Percentiles rank a stretch among this genome's conserved stretches.
Evolutionary conservation across 2,888 invertebrate genomes (phyloP).

Genomic region (Luffia ferchaultella): DNA sequence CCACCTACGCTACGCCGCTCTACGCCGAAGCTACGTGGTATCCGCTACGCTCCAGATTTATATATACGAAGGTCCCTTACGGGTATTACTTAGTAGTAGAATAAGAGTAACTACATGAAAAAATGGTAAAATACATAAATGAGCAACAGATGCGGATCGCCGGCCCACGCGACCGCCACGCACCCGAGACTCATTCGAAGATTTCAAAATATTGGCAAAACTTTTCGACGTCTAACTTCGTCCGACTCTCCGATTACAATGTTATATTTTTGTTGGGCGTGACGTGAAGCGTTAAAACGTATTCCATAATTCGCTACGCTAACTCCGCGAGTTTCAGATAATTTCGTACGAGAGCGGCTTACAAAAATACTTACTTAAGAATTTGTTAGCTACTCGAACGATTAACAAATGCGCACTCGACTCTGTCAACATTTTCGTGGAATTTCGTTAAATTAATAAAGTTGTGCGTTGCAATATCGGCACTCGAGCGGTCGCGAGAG

Average conservation of each 20-base stretch:
- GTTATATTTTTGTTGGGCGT: conserved; percentile 44
- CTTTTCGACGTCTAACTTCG: conserved; percentile 29
- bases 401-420: conserved; percentile 36
- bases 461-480: conserved; percentile 22
- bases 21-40: too few species aligned
- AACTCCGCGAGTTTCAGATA: conserved; percentile 38
- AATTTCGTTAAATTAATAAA: conserved; percentile 41
- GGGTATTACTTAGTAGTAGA: too few species aligned
- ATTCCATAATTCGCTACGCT: conserved; percentile 48
- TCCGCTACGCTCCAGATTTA: too few species aligned
- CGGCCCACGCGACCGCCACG: too few species aligned
- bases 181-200: conserved; percentile 38
- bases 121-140: too few species aligned
- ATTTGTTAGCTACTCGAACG: conserved; percentile 29
- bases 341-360: conserved; percentile 20
- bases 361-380: conserved; percentile 50
- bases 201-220: conserved; percentile 25
- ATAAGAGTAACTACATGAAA: too few species aligned
- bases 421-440: conserved; percentile 24
- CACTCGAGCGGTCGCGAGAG: neutral
- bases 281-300: conserved; percentile 39
- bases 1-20: too few species aligned
- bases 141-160: too few species aligned
- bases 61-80: too few species aligned
- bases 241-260: conserved; percentile 30